Conservation (phyloP, 2,797 vertebrate species). For the Philypnodon macrostomus region DNA sequence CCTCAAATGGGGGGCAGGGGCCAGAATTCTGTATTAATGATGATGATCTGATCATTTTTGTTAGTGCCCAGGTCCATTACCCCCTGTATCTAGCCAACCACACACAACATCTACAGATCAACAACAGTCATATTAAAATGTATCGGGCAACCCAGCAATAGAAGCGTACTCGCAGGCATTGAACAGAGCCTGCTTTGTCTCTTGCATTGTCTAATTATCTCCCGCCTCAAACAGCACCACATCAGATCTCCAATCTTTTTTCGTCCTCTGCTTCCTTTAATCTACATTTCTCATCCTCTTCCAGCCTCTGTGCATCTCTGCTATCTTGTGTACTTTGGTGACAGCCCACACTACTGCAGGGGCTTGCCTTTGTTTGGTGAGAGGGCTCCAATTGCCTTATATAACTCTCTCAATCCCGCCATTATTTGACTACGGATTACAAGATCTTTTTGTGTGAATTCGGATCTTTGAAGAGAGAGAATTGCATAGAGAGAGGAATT, state of each 20-base stretch:
- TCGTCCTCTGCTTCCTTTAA: constrained; percentile 42
- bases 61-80: too few relatives aligned
- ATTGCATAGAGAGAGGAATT: constrained; percentile 37
- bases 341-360: constrained; percentile 59
- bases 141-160: too few relatives aligned
- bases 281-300: constrained; percentile 35
- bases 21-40: too few relatives aligned
- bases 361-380: constrained; percentile 58
- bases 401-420: constrained; percentile 53
- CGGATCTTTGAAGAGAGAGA: constrained; percentile 35
- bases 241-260: constrained; percentile 42
- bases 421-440: constrained; percentile 57
- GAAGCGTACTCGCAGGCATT: constrained; percentile 24
- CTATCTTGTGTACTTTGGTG: constrained; percentile 50
- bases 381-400: constrained; percentile 62
- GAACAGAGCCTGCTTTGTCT: constrained; percentile 36
- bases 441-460: constrained; percentile 41
- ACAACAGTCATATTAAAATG: too few relatives aligned
- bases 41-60: too few relatives aligned
- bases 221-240: constrained; percentile 31
- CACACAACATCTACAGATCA: too few relatives aligned
- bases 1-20: too few relatives aligned
- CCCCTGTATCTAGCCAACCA: too few relatives aligned
- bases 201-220: constrained; percentile 53
- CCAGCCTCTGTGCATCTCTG: constrained; percentile 43